phyloP scores from a whole-genome alignment of 2,113 vertebrate species.

The western clawed frog (Xenopus tropicalis) region DNA sequence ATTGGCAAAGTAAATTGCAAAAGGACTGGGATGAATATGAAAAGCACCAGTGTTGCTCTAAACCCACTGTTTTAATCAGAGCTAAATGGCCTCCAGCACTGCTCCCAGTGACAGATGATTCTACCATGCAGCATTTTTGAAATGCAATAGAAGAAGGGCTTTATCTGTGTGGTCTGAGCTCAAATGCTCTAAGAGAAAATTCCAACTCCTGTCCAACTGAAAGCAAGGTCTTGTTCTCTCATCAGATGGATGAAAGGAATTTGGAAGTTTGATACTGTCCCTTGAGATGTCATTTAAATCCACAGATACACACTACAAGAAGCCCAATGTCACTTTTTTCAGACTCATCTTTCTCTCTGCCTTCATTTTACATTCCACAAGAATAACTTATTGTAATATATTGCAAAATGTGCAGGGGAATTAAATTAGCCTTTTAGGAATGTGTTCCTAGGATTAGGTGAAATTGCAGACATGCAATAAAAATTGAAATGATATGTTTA shows the following conservation, averaged over 20 bases:
- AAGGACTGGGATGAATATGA: conserved; percentile 44
- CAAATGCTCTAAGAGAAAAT: conserved; percentile 64
- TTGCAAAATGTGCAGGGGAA: neutral
- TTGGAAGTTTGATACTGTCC: conserved; percentile 85
- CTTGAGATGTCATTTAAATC: conserved; percentile 78
- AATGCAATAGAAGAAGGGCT: conserved; percentile 77
- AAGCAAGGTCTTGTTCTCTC: conserved; percentile 87
- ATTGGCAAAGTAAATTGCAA: conserved; percentile 29
- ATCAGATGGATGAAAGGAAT: conserved; percentile 79
- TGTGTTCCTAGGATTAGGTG: neutral
- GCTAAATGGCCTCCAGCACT: conserved; percentile 53
- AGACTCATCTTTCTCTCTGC: conserved; percentile 50
- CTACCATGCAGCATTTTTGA: conserved; percentile 56
- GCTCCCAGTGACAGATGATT: conserved; percentile 64
- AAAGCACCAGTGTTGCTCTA: conserved; percentile 50
- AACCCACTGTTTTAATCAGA: conserved; percentile 52
- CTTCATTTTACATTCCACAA: neutral
- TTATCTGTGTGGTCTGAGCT: conserved; percentile 93
- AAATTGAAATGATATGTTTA: conserved; percentile 9
- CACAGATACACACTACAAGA: conserved; percentile 60
- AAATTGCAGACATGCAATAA: conserved; percentile 44
- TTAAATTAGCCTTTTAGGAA: neutral
- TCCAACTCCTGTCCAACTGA: conserved; percentile 68
- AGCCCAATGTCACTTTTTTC: conserved; percentile 50
- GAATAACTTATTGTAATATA: conserved; percentile 1